Base-by-base conservation (phyloP, 2,797 vertebrate genomes). In the Acrossocheilus wenchowensis region DNA sequence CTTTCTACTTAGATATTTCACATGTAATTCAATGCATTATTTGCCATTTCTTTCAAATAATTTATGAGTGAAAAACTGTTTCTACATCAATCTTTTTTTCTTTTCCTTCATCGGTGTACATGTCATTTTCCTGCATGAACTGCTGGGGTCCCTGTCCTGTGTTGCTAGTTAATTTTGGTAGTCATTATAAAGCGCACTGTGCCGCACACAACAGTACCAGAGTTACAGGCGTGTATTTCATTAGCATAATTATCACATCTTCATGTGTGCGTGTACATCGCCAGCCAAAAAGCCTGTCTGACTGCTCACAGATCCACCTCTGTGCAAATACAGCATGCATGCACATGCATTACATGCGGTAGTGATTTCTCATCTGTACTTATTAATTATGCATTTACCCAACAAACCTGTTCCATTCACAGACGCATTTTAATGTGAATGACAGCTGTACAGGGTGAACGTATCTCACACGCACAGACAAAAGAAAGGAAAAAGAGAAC, bases 181-280 rank as follows among this genome's bases (percentile, higher is more conserved):
- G 81, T 74, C 78, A 45, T 66, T 83, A 50, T 54, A 68, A 74
- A 34, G 17, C 11, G 7, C 48, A 34, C 43, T 17, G 45, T 34
- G 0, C 30, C 43, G 3, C 52, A 45, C 88, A 82, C 45, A 83
- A 81, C 73, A 78, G 34, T 52, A 81, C 75, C 39, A 72, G 85
- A 77, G 74, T 78, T 78, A 78, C 64, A 80, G 86, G 81, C 74
- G 52, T 71, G 68, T 64, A 66, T 60, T 50, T 52, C 69, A 84
- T 88, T 81, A 87, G 83, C 83, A 86, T 89, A 89, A 90, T 89
- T 89, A 89, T 89, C 88, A 90, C 90, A 78, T 78, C 90, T 89
- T 86, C 78, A 45, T 82, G 68, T 75, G 86, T 19, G 77, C 73
- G 48, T 87, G 87, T 80, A 72, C 85, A 84, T 81, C 84, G 15